Evolutionary conservation across 2,888 invertebrate genomes (phyloP).

Genomic region (Antheraea yamamai): DNA sequence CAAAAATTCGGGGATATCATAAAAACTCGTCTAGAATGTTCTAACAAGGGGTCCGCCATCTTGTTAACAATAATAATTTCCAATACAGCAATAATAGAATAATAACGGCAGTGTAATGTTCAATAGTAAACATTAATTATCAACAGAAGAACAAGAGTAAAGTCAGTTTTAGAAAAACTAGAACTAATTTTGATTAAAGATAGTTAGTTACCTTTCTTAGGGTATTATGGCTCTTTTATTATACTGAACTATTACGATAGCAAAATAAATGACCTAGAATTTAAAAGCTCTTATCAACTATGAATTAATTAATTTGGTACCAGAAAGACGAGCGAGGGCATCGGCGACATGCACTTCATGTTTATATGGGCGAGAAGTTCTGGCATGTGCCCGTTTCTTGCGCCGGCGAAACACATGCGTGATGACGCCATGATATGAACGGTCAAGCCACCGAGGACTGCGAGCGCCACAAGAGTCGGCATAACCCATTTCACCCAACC

Average conservation of each 20-base stretch:
- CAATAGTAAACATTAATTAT: no score
- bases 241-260: neutral
- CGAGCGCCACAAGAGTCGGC: slow-evolving; percentile 95
- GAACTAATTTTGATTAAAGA: no score
- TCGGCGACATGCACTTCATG: slow-evolving; percentile 87
- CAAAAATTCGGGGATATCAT: no score
- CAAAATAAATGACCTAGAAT: neutral
- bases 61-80: no score
- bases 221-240: neutral
- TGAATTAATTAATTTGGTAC: slow-evolving; percentile 67
- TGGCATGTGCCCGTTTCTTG: slow-evolving; percentile 94
- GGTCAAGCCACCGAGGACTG: slow-evolving; percentile 95
- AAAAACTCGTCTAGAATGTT: no score
- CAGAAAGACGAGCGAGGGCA: slow-evolving; percentile 91
- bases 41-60: no score
- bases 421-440: slow-evolving; percentile 98
- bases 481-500: slow-evolving; percentile 90
- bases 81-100: no score
- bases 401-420: slow-evolving; percentile 95
- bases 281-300: neutral
- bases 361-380: slow-evolving; percentile 90
- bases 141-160: no score
- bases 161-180: no score
- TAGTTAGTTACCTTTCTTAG: no score
- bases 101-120: no score